A percentile compares a stretch with the other conserved stretches of the same genome.
Conservation (phyloP, 2,797 vertebrate species). For the Mycteria americana region DNA sequence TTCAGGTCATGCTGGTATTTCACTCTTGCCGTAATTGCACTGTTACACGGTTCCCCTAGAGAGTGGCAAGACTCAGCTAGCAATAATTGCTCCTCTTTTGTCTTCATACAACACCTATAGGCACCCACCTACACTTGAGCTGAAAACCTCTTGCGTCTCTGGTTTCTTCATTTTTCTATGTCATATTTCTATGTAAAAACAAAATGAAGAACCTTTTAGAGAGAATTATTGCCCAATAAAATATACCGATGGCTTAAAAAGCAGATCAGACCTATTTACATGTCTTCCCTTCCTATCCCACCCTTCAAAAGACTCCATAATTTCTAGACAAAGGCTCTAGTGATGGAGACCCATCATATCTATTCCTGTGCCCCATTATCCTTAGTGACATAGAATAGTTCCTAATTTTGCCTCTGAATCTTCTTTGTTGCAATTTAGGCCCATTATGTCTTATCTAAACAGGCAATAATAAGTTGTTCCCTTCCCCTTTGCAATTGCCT, state of each 20-base stretch:
- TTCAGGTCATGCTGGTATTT: not conserved
- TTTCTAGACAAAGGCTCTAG: not conserved
- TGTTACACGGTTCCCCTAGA: not conserved
- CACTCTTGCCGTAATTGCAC: not conserved
- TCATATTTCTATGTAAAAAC: not conserved
- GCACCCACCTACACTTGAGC: not conserved
- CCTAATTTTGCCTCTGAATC: not conserved
- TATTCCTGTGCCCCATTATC: not conserved
- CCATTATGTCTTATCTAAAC: not conserved
- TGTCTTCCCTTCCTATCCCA: not conserved
- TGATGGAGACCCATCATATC: not conserved
- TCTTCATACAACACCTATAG: not conserved
- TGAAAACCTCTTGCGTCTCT: not conserved
- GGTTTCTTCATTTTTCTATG: not conserved
- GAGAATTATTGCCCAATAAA: not conserved
- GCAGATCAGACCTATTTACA: not conserved
- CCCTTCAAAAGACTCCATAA: not conserved
- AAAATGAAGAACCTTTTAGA: not conserved
- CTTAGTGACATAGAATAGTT: not conserved
- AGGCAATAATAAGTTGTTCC: not conserved
- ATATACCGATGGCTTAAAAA: not conserved
- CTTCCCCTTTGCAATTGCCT: not conserved
- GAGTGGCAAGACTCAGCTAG: not conserved
- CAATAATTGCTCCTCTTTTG: not conserved
- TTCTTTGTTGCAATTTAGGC: not conserved